Evolutionary conservation across 2,888 invertebrate species (phyloP).

Genomic region (Ectobius pallidus): DNA sequence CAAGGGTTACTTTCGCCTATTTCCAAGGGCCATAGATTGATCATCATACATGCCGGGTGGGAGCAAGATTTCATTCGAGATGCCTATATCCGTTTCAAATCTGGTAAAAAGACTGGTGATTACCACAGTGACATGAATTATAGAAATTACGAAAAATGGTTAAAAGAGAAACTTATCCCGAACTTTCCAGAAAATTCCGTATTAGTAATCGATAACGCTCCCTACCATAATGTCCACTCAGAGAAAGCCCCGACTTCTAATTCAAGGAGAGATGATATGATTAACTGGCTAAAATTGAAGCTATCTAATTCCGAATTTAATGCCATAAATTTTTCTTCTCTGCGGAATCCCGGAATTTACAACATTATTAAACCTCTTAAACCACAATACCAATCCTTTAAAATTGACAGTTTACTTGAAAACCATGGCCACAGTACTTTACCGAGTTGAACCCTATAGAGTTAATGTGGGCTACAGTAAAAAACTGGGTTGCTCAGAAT

Average conservation of each 20-base stretch:
- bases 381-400: background rate
- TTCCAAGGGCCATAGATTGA: too few relatives aligned
- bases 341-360: background rate
- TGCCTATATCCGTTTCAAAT: background rate
- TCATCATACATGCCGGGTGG: background rate
- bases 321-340: background rate
- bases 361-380: background rate
- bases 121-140: background rate
- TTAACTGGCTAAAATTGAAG: background rate
- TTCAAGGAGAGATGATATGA: background rate
- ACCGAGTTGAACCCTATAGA: background rate
- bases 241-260: background rate
- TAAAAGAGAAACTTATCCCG: background rate
- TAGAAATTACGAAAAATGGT: background rate
- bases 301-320: background rate
- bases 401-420: background rate
- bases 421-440: background rate
- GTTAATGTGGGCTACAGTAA: background rate
- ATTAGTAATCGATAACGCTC: background rate
- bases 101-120: background rate
- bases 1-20: too few relatives aligned
- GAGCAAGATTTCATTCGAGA: background rate
- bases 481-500: background rate
- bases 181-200: background rate
- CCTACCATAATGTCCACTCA: background rate